Evolutionary conservation across 1,140 invertebrate genomes (phyloP), one percentile per base, ranked within the genome.

Genomic region (Alviniconcha marisindica): DNA sequence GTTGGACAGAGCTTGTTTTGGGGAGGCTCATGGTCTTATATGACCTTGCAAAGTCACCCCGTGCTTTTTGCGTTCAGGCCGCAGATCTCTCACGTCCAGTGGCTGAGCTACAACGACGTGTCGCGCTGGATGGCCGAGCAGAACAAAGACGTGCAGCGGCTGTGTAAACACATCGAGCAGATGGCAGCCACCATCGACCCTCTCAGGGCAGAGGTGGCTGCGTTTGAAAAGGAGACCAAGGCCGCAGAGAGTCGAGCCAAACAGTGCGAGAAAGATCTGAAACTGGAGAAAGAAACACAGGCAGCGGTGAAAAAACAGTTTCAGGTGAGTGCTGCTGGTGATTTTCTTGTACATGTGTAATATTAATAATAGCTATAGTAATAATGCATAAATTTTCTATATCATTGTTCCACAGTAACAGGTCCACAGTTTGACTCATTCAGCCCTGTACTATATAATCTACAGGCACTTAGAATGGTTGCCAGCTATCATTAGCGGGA

Each of bases 51-150:
- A n/a, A n/a, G n/a, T n/a, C n/a, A n/a, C n/a, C n/a, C 28, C 15
- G 66, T 15, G 15, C 15, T n/a, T 18, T 44, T 15, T 33, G 24
- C 15, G n/a, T 28, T 88, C 81, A 87, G 87, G 38, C 83, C 85
- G 14, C 83, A 91, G 76, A 83, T 91, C 0, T 85, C 86, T 2
- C 88, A 90, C 24, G 69, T 90, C 0, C 88, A 91, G n/a, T 91
- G 91, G 91, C 77, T 92, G 51, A 86, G 89, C 33, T 85, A 86
- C 24, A 92, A 90, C 83, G 91, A 93, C 84, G 88, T 92, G 21
- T 84, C 84, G 42, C 83, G 89, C 21, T 93, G 91, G 91, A 88
- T 88, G 44, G 78, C 84, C 2, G 92, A 93, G 85, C 89, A 92
- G 63, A 91, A 89, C 76, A 92, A 92, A 81, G 92, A 93, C 83